phyloP scores from a whole-genome alignment of 2,888 invertebrate genomes.

The Troides helena region DNA sequence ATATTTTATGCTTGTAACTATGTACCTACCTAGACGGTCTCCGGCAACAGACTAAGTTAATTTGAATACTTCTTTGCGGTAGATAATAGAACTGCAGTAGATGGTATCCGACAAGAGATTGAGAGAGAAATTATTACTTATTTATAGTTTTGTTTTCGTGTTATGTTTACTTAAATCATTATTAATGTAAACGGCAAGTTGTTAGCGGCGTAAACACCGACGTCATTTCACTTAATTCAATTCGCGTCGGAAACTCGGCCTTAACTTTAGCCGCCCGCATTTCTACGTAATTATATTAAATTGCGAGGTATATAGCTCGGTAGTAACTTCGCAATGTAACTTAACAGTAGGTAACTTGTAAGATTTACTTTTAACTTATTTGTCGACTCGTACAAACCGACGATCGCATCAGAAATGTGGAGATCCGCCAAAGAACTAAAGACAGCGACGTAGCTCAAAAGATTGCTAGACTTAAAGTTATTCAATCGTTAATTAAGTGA shows the following conservation, averaged over 20 bases:
- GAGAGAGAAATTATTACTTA: neutral
- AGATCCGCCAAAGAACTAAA: no score
- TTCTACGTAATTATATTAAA: conserved; percentile 11
- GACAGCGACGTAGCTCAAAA: no score
- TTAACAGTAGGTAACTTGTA: neutral
- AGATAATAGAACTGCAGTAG: no score
- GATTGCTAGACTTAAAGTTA: no score
- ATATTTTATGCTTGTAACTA: no score
- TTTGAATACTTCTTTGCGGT: no score
- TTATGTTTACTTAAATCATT: neutral
- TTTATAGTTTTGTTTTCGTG: neutral
- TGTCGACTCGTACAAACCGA: neutral
- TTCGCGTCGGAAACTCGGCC: neutral
- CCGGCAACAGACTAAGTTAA: no score
- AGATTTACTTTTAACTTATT: neutral
- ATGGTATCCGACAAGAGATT: neutral
- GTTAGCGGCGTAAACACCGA: neutral
- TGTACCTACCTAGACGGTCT: no score
- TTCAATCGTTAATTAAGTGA: no score
- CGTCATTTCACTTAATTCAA: conserved; percentile 19
- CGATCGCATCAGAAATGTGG: no score
- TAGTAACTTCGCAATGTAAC: neutral
- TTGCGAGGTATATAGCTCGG: neutral
- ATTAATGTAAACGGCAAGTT: neutral
- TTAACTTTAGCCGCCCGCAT: conserved; percentile 1